Percentiles rank a stretch among this genome's conserved stretches.
These are phyloP conservation scores for Cheilosia vernalis DNA, from an alignment of 2,888 invertebrate genomes.

Conservation along the genomic window DNA sequence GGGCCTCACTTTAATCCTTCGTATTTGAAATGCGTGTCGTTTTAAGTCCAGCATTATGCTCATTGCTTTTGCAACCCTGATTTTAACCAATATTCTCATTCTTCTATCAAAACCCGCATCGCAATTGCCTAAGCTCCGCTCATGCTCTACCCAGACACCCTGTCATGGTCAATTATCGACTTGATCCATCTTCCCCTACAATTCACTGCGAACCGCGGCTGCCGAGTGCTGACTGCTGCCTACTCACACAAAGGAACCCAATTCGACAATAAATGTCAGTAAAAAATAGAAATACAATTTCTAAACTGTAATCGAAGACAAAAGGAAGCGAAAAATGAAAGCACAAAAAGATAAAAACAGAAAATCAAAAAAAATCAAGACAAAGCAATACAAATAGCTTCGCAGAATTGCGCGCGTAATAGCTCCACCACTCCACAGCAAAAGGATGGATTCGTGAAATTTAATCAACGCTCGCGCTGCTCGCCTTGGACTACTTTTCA, in stretches of 20 bases:
- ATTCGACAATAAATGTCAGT: constrained; percentile 41
- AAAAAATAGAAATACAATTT: neutral
- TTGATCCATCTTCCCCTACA: constrained; percentile 44
- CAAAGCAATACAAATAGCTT: constrained; percentile 52
- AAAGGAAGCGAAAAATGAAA: constrained; percentile 29
- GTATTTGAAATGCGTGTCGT: too few relatives aligned
- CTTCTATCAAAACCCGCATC: neutral
- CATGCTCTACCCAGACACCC: neutral
- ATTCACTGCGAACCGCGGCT: neutral
- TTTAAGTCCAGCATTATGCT: too few relatives aligned
- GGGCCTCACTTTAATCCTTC: too few relatives aligned
- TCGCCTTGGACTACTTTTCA: constrained; percentile 69
- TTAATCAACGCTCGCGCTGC: constrained; percentile 58
- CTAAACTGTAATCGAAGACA: constrained; percentile 31
- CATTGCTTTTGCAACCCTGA: too few relatives aligned
- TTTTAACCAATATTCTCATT: too few relatives aligned
- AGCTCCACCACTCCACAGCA: constrained; percentile 18
- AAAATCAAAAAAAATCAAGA: constrained; percentile 25
- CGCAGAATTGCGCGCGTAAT: constrained; percentile 43
- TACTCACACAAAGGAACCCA: neutral
- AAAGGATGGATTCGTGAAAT: constrained; percentile 48
- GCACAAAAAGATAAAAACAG: constrained; percentile 6
- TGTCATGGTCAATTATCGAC: constrained; percentile 57
- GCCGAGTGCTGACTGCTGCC: neutral
- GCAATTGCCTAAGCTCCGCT: neutral